Evolutionary conservation across 2,797 vertebrate genomes (phyloP).

Genomic region (Pangasius djambal): DNA sequence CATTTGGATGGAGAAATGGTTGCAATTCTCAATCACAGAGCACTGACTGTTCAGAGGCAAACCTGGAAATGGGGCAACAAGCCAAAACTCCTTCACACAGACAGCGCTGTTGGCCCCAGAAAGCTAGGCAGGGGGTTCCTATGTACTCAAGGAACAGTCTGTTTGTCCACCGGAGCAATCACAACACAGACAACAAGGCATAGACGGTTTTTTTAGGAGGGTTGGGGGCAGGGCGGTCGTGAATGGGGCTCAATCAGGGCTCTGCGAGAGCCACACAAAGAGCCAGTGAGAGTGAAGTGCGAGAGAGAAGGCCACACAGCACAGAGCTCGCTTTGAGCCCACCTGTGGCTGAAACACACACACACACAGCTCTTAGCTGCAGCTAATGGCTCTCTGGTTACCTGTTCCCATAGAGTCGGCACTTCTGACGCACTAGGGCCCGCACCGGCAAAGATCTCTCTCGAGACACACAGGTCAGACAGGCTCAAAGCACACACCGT

Average conservation of each 20-base stretch:
- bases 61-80: conserved; percentile 60
- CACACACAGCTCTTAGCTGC: conserved; percentile 39
- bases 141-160: conserved; percentile 67
- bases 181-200: conserved; percentile 60
- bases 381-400: conserved; percentile 72
- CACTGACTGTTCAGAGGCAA: conserved; percentile 67
- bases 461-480: conserved; percentile 27
- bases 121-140: conserved; percentile 65
- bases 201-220: conserved; percentile 55
- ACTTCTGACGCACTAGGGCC: conserved; percentile 54
- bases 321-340: conserved; percentile 54
- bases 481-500: conserved; percentile 28
- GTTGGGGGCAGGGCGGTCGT: conserved; percentile 62
- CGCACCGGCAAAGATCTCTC: conserved; percentile 42
- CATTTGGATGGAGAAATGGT: conserved; percentile 58
- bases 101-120: conserved; percentile 64
- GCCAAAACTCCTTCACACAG: conserved; percentile 62
- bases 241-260: conserved; percentile 72
- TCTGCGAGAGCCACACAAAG: conserved; percentile 73
- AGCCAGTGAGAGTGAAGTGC: conserved; percentile 70
- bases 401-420: conserved; percentile 65
- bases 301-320: conserved; percentile 46
- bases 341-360: conserved; percentile 54
- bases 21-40: conserved; percentile 67
- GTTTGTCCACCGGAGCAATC: conserved; percentile 71